These are phyloP conservation scores for Metridium senile DNA, from an alignment of 92 coral and sea anemone species.

Conservation along the genomic window DNA sequence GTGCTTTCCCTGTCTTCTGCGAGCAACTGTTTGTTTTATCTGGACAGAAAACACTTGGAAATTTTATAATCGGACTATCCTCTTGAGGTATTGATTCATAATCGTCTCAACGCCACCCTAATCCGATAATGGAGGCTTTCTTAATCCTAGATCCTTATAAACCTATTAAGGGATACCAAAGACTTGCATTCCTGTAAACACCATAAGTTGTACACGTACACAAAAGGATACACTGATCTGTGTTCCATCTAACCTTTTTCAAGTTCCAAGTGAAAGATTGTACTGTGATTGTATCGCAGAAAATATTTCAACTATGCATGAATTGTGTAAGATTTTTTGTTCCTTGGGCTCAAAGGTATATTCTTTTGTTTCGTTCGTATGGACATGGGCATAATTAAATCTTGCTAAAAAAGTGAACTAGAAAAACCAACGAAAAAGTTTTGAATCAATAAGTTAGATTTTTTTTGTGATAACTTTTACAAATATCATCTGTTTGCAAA, in stretches of 20 bases:
- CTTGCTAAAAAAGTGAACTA: too few relatives aligned
- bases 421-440: too few relatives aligned
- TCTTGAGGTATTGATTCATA: conserved; percentile 13
- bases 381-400: too few relatives aligned
- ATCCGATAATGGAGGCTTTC: conserved; percentile 24
- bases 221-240: too few relatives aligned
- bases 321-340: not conserved
- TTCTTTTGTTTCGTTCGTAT: too few relatives aligned
- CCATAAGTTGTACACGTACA: too few relatives aligned
- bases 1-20: not conserved
- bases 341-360: too few relatives aligned
- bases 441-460: too few relatives aligned
- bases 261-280: not conserved
- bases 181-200: too few relatives aligned
- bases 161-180: too few relatives aligned
- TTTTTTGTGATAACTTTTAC: too few relatives aligned
- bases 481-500: too few relatives aligned
- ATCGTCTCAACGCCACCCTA: conserved; percentile 13
- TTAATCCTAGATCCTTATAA: not conserved
- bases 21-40: conserved; percentile 6
- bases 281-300: not conserved
- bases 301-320: not conserved
- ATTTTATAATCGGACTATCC: conserved; percentile 19
- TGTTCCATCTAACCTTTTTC: not conserved
- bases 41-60: conserved; percentile 18